Base-by-base conservation (phyloP, 2,113 vertebrate genomes). In the Myotis brandtii region DNA sequence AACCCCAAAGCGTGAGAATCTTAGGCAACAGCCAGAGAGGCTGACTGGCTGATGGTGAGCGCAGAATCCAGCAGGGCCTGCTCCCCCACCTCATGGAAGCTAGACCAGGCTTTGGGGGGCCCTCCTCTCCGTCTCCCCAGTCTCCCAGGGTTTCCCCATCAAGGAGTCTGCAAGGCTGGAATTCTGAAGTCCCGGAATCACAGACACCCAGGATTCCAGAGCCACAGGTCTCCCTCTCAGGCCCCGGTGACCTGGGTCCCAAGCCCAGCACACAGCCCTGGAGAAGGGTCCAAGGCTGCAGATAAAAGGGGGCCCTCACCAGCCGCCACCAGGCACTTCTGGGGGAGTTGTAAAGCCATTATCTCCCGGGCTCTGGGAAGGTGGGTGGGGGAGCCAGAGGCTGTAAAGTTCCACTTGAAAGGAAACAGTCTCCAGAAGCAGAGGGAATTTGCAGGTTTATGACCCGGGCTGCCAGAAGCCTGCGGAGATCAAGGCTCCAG, bases 321-420 rank as follows among this genome's bases (percentile, higher is more conserved):
- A 62, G 86, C 86, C 56, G 50, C 62, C 11, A 59, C 40, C 20
- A 30, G 67, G 73, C 10, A 10, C 64, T 40, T 66, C 16, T 25
- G 2, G 46, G 43, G 43, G 27, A 66, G 66, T 67, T 73, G 7
- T 89, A 92, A 96, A 91, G 62, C 48, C 95, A 82, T 84, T 89
- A 95, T 86, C 91, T 93, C 75, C 73, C 69, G 21, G 40, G 66
- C 77, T 72, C 54, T 27, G 9, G 32, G 56, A 73, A 32, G 46
- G 1, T 1, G 37, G 25, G 21, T 3, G 30, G 34, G 83, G 30
- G 34, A 76, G 43, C n/a, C 75, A 56, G 84, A 69, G 83, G 75
- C 90, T 95, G 13, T 93, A 93, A 96, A 91, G 83, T 72, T 83
- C 94, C 86, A 67, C 94, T 96, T 96, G 89, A 96, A 97, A 97